Conservation (phyloP, 2,888 invertebrate genomes). For the Tupiocoris notatus region DNA sequence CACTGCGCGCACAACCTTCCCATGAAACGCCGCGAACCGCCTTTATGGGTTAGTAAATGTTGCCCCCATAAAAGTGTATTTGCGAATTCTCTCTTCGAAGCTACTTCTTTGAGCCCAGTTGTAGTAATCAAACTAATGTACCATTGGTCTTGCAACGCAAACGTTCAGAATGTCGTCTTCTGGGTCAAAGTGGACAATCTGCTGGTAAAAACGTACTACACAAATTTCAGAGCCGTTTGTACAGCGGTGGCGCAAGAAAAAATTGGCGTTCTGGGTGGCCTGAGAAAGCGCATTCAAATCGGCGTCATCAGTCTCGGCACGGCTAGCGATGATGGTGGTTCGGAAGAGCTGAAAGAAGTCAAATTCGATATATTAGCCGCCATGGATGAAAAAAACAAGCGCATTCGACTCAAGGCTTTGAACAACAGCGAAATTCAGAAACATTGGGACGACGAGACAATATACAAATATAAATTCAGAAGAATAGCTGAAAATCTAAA, state of each 20-base stretch:
- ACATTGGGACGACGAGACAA: neutral
- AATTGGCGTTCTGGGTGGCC: conserved; percentile 69
- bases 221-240: conserved; percentile 72
- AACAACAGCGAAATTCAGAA: conserved; percentile 58
- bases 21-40: neutral
- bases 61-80: conserved; percentile 59
- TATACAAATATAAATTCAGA: conserved; percentile 61
- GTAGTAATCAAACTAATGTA: conserved; percentile 80
- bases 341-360: conserved; percentile 67
- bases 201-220: conserved; percentile 67
- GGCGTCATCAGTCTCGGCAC: conserved; percentile 87
- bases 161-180: conserved; percentile 81
- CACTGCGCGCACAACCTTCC: neutral
- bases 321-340: conserved; percentile 73
- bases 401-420: conserved; percentile 74
- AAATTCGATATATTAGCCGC: conserved; percentile 86
- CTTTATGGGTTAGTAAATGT: conserved; percentile 68
- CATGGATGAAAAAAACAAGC: conserved; percentile 70
- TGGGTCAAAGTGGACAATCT: conserved; percentile 80
- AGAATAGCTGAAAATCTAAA: conserved; percentile 77
- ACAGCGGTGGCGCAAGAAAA: conserved; percentile 78
- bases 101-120: conserved; percentile 78
- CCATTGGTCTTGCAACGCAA: conserved; percentile 89
- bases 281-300: conserved; percentile 63
- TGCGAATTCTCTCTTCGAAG: conserved; percentile 82